Base-by-base conservation (phyloP, 2,113 vertebrate genomes). In the Percina caprodes region DNA sequence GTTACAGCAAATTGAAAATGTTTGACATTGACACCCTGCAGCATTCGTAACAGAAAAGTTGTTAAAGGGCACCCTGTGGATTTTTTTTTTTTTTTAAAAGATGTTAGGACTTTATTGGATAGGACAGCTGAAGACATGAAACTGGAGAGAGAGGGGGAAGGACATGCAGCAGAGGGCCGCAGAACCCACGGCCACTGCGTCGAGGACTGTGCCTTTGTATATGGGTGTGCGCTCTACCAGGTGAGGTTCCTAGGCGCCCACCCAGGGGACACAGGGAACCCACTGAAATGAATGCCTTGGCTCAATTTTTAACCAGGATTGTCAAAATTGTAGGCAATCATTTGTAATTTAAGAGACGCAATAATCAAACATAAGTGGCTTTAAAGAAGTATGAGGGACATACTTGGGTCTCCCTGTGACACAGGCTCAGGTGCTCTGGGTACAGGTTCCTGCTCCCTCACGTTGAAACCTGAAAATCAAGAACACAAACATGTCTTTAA, bases 341-440 rank as follows among this genome's bases (percentile, higher is more conserved):
- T 39, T 19, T 3, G 3, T 23, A 1, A 45, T n/a, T 15, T 42
- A 2, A 26, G 52, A 35, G 21, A 54, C 24, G 23, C 15, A 21
- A 54, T 48, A 21, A 42, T 49, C 5, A 65, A 19, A 67, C 2
- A 46, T 45, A 46, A 16, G 15, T 33, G n/a, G 66, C 4, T 58
- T 55, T 11, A 19, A 45, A 54, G 35, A 35, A 11, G 23, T 21
- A 42, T 26, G 77, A 72, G 59, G 42, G 30, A 96, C 96, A 0
- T 97, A 99, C 98, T 97, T 89, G 96, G 94, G 79, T 99, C 96
- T 94, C 97, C 97, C 74, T 96, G 96, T 58, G 96, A 92, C 54
- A 72, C 89, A 21, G 95, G 85, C 23, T 96, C 96, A 46, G 89
- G 90, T 0, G 92, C 89, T 92, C 95, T 95, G 1, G 92, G 91